phyloP scores from a whole-genome alignment of 2,113 vertebrate species.

The Apodemus speciosus region DNA sequence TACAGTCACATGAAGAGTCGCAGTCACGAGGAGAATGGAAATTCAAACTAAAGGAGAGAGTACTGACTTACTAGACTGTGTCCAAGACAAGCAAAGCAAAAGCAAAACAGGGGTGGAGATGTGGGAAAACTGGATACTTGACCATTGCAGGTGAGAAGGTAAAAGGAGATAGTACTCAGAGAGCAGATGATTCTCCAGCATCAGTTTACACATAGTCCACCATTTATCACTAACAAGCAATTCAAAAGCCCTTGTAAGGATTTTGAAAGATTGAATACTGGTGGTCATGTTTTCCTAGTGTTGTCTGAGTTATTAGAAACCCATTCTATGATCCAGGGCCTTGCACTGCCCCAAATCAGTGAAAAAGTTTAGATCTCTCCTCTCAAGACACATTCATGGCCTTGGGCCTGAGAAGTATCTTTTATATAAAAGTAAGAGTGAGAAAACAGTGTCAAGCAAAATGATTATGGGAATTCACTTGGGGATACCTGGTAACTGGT shows the following conservation, averaged over 20 bases:
- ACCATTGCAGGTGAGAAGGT: neutral
- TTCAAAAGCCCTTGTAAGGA: neutral
- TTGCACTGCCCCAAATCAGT: neutral
- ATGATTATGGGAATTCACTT: no score
- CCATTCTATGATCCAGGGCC: neutral
- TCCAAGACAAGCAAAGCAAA: neutral
- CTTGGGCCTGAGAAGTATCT: constrained; percentile 45
- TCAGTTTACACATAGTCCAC: neutral
- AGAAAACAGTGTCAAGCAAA: no score
- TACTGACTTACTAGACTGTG: neutral
- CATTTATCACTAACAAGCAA: constrained; percentile 25
- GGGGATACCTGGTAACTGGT: no score
- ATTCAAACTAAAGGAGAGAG: neutral
- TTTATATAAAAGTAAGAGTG: neutral
- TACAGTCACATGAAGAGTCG: no score
- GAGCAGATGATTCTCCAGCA: neutral
- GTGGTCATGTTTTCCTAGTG: constrained; percentile 4
- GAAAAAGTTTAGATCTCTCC: neutral
- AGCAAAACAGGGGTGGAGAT: no score
- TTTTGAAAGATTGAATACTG: neutral
- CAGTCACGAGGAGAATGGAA: neutral
- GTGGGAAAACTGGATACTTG: no score
- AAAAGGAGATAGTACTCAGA: no score
- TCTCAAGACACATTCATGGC: constrained; percentile 21
- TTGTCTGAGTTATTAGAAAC: constrained; percentile 19